A percentile compares a stretch with the other conserved stretches of the same genome.
These are phyloP conservation scores for Kuschelorhynchus macadamiae DNA, from an alignment of 2,888 invertebrate species.

Conservation along the genomic window DNA sequence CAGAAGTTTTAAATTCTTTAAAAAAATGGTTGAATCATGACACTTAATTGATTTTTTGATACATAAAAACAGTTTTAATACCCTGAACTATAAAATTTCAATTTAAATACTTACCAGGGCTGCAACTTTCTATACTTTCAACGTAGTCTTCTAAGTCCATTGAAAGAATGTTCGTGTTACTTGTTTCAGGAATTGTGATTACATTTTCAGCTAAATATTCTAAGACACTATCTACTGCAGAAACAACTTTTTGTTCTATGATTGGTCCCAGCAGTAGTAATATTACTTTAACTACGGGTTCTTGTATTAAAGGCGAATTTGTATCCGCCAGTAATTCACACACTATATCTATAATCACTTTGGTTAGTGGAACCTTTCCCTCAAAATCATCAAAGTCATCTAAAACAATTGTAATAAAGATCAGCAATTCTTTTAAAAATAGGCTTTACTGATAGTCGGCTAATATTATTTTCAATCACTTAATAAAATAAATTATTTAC, in stretches of 20 bases:
- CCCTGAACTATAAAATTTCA: conserved; percentile 1
- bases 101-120: conserved; percentile 61
- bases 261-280: conserved; percentile 68
- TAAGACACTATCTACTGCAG: conserved; percentile 56
- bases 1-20: no score
- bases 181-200: conserved; percentile 55
- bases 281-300: conserved; percentile 69
- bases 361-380: conserved; percentile 68
- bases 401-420: conserved; percentile 56
- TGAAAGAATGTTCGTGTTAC: conserved; percentile 56
- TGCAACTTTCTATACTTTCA: conserved; percentile 55
- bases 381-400: conserved; percentile 72
- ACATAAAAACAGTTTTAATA: no score
- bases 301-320: conserved; percentile 68
- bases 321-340: conserved; percentile 70
- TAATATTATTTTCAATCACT: no score
- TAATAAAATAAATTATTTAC: no score
- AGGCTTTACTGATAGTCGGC: no score
- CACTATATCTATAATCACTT: conserved; percentile 68
- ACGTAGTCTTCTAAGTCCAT: conserved; percentile 62
- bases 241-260: conserved; percentile 62
- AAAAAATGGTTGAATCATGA: no score
- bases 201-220: conserved; percentile 56
- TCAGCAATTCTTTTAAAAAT: no score
- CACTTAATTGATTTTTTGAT: no score